Conservation (phyloP, 2,797 vertebrate species). For the Mormyrops boulengeri region DNA sequence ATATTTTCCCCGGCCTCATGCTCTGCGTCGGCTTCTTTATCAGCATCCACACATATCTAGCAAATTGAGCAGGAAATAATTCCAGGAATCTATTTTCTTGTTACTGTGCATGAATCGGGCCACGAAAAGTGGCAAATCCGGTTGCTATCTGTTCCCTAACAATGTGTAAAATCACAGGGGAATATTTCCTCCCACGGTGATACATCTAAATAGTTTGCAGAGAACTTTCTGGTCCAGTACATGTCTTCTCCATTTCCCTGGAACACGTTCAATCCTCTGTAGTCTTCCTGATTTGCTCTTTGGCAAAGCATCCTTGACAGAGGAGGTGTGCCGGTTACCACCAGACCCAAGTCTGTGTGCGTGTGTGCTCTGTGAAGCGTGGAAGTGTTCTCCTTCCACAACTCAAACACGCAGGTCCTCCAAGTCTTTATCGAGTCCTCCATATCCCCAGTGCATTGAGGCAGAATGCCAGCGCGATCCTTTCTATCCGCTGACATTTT, state of each 20-base stretch:
- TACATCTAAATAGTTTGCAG: slow-evolving; percentile 36
- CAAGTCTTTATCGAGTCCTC: background rate
- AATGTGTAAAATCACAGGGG: slow-evolving; percentile 38
- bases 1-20: slow-evolving; percentile 35
- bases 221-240: slow-evolving; percentile 31
- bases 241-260: background rate
- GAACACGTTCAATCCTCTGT: background rate
- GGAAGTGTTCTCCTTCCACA: background rate
- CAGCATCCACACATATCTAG: slow-evolving; percentile 32
- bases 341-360: background rate
- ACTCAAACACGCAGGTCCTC: background rate
- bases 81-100: slow-evolving; percentile 21
- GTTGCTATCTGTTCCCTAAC: slow-evolving; percentile 40
- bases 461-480: background rate
- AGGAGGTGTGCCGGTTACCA: background rate
- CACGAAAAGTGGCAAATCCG: slow-evolving; percentile 15
- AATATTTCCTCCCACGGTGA: slow-evolving; percentile 29
- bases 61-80: slow-evolving; percentile 32
- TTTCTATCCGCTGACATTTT: background rate
- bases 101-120: slow-evolving; percentile 30
- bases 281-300: background rate
- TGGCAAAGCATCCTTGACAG: background rate
- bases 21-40: slow-evolving; percentile 31
- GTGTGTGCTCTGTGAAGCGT: background rate
- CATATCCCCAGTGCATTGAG: background rate